phyloP scores from a whole-genome alignment of 1,140 invertebrate genomes.

The Caenorhabditis inopinata region DNA sequence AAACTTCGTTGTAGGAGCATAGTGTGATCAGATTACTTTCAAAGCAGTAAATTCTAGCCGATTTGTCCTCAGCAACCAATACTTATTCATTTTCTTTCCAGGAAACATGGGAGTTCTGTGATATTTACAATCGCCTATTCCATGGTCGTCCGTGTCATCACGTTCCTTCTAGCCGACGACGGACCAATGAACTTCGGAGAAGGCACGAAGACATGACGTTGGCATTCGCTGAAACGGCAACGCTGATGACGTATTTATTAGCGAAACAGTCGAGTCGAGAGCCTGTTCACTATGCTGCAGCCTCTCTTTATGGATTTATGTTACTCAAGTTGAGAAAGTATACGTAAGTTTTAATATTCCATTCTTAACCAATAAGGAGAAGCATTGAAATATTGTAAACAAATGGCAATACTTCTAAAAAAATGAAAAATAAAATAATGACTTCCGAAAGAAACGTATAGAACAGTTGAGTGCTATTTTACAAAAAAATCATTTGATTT shows the following conservation, averaged over 20 bases:
- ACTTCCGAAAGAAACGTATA: too few relatives aligned
- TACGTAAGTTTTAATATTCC: neutral
- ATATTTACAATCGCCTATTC: neutral
- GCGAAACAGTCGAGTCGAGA: neutral
- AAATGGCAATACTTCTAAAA: too few relatives aligned
- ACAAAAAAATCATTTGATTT: too few relatives aligned
- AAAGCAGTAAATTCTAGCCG: too few relatives aligned
- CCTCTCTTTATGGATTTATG: neutral
- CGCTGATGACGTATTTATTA: neutral
- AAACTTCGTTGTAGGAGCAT: too few relatives aligned
- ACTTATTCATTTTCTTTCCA: neutral
- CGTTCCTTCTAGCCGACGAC: neutral
- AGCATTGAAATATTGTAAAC: too few relatives aligned
- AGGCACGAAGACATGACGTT: neutral
- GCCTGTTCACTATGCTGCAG: slow-evolving; percentile 4
- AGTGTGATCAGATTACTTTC: too few relatives aligned
- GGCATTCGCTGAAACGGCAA: neutral
- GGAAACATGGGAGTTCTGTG: neutral
- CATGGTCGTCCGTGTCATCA: neutral
- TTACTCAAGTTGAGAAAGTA: neutral
- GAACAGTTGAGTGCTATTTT: too few relatives aligned
- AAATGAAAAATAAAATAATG: too few relatives aligned
- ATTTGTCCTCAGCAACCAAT: too few relatives aligned
- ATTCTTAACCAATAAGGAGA: too few relatives aligned
- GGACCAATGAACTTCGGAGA: neutral